These are phyloP conservation scores for Patella depressa DNA, from an alignment of 2,888 invertebrate genomes.

Conservation along the genomic window DNA sequence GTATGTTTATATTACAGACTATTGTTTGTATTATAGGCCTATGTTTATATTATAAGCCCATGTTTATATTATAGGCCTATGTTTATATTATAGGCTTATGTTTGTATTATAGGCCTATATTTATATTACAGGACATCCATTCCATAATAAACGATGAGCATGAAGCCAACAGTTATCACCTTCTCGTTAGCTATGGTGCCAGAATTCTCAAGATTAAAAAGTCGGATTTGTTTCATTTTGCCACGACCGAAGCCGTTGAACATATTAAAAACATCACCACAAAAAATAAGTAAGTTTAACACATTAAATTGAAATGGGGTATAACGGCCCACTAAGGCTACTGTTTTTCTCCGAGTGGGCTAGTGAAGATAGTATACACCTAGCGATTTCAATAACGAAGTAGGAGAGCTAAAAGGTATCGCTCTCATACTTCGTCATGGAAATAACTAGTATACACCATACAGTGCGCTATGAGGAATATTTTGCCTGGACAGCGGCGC, in stretches of 20 bases:
- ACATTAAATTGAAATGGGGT: too few relatives aligned
- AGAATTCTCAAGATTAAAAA: constrained; percentile 50
- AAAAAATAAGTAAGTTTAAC: constrained; percentile 43
- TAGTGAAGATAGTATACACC: too few relatives aligned
- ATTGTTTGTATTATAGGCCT: neutral
- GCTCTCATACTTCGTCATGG: too few relatives aligned
- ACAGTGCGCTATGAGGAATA: too few relatives aligned
- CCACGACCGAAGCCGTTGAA: constrained; percentile 45
- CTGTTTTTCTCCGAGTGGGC: too few relatives aligned
- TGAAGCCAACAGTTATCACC: constrained; percentile 31
- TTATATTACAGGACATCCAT: constrained; percentile 45
- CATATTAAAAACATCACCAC: constrained; percentile 45
- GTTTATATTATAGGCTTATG: neutral
- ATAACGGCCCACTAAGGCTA: too few relatives aligned
- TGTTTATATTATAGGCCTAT: neutral
- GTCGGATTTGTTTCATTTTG: constrained; percentile 45
- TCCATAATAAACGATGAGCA: constrained; percentile 25
- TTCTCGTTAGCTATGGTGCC: constrained; percentile 56
- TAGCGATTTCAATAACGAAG: too few relatives aligned
- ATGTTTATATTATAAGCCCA: neutral
- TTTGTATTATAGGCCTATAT: neutral
- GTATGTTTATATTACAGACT: neutral
- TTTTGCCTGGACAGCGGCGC: too few relatives aligned
- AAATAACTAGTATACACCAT: too few relatives aligned
- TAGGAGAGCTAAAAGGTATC: too few relatives aligned